Conservation (phyloP, 1,140 invertebrate species). For the Holotrichia oblita region DNA sequence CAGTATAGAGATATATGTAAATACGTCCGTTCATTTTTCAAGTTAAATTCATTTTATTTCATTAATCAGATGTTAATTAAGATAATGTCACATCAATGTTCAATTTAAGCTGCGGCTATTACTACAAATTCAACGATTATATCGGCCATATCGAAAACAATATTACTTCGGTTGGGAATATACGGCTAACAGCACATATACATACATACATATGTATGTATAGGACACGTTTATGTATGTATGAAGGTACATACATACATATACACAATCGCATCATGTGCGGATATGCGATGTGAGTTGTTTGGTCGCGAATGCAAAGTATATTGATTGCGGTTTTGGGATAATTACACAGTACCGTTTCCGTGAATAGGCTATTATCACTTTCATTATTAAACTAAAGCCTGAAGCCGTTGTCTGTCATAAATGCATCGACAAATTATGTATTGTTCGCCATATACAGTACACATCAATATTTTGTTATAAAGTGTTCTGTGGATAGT, state of each 20-base stretch:
- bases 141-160: conserved; percentile 27
- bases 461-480: background rate
- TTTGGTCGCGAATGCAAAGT: background rate
- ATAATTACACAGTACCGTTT: conserved; percentile 21
- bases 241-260: no score
- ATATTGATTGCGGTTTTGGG: conserved; percentile 35
- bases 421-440: conserved; percentile 5
- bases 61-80: conserved; percentile 35
- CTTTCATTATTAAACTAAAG: conserved; percentile 31
- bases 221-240: background rate
- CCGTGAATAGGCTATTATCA: conserved; percentile 31
- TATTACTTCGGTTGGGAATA: conserved; percentile 13
- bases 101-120: conserved; percentile 26
- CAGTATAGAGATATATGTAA: background rate
- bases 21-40: conserved; percentile 5
- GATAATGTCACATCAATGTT: conserved; percentile 33
- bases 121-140: conserved; percentile 32
- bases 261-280: no score
- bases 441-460: background rate
- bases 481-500: no score
- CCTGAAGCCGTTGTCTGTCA: background rate
- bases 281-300: no score
- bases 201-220: background rate
- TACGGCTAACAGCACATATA: background rate
- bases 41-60: conserved; percentile 32